Evolutionary conservation across 2,888 invertebrate species (phyloP).

Genomic region (Microplitis manilae): DNA sequence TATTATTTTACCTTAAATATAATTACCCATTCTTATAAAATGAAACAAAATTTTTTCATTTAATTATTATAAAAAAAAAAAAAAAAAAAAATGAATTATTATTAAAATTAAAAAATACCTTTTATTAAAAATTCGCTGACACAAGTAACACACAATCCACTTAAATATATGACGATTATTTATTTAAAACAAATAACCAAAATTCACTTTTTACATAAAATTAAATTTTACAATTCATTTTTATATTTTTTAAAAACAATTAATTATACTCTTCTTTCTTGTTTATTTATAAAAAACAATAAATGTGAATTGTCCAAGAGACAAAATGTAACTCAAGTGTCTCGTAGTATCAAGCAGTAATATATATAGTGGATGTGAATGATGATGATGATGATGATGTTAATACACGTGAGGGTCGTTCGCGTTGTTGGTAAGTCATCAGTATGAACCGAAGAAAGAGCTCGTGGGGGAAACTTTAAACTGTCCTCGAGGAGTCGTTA

Average conservation of each 20-base stretch:
- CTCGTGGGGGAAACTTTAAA: conserved; percentile 31
- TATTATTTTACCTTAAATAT: neutral
- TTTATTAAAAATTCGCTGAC: neutral
- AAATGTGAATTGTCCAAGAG: neutral
- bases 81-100: neutral
- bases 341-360: conserved; percentile 48
- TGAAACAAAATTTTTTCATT: neutral
- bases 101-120: neutral
- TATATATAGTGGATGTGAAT: conserved; percentile 49
- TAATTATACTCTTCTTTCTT: neutral
- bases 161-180: neutral
- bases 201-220: neutral
- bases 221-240: neutral
- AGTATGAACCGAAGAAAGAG: conserved; percentile 33
- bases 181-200: neutral
- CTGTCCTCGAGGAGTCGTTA: conserved; percentile 36
- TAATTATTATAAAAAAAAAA: neutral
- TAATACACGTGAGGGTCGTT: conserved; percentile 50
- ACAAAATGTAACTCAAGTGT: conserved; percentile 53
- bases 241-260: neutral
- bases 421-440: conserved; percentile 42
- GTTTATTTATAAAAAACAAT: neutral
- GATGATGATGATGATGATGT: conserved; percentile 33
- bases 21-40: neutral
- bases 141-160: neutral